phyloP scores from a whole-genome alignment of 2,888 invertebrate genomes.

The Hoplodrina blanda region DNA sequence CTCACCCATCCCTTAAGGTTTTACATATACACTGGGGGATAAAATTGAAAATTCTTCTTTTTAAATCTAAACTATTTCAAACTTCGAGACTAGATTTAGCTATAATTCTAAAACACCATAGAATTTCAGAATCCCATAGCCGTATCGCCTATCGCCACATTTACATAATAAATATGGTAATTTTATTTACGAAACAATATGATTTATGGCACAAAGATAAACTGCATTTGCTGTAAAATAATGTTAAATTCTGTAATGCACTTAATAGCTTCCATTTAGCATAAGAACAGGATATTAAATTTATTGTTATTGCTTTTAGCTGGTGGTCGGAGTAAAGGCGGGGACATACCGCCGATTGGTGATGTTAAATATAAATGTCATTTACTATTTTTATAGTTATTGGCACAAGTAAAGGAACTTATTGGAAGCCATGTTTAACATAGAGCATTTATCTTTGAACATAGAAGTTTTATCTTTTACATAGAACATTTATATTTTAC shows the following conservation, averaged over 20 bases:
- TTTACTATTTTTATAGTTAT: too few relatives aligned
- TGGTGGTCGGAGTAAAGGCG: slow-evolving; percentile 10
- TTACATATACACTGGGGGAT: too few relatives aligned
- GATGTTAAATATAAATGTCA: neutral
- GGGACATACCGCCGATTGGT: neutral
- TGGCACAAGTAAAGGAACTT: too few relatives aligned
- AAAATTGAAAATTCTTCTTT: too few relatives aligned
- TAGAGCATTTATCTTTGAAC: too few relatives aligned
- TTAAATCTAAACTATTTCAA: too few relatives aligned
- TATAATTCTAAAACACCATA: neutral
- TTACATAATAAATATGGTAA: slow-evolving; percentile 46
- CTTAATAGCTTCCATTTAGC: slow-evolving; percentile 54
- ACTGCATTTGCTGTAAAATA: slow-evolving; percentile 47
- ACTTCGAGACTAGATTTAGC: too few relatives aligned
- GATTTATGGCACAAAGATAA: slow-evolving; percentile 60
- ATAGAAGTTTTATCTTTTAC: too few relatives aligned
- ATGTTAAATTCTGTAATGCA: slow-evolving; percentile 47
- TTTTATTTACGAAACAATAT: slow-evolving; percentile 54
- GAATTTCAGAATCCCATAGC: slow-evolving; percentile 30
- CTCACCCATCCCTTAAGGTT: too few relatives aligned
- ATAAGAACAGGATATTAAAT: slow-evolving; percentile 46
- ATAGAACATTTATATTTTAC: too few relatives aligned
- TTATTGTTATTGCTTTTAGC: slow-evolving; percentile 41
- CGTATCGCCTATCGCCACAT: slow-evolving; percentile 28
- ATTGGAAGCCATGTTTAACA: too few relatives aligned